These are phyloP conservation scores for Rotaria macrura DNA, from an alignment of 2,888 invertebrate species.

Conservation along the genomic window DNA sequence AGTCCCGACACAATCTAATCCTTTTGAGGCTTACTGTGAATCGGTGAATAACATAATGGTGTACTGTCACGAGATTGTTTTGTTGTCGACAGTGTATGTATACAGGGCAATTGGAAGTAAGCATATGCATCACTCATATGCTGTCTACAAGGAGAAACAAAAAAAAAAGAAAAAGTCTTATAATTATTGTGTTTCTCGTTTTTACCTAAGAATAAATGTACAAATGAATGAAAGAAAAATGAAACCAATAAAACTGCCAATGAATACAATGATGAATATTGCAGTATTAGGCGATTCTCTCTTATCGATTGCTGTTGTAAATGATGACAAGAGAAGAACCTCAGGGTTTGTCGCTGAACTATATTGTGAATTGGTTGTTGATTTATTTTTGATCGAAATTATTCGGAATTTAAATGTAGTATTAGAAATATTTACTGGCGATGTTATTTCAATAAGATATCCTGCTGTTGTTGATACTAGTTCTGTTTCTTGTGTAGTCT, in stretches of 20 bases:
- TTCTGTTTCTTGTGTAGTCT: not conserved
- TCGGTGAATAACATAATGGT: not conserved
- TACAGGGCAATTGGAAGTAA: conserved; percentile 9
- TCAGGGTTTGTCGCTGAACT: not conserved
- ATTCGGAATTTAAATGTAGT: not conserved
- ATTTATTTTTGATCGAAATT: not conserved
- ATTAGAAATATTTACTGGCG: not conserved
- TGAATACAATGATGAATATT: not conserved
- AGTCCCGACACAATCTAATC: not conserved
- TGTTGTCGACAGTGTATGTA: not conserved
- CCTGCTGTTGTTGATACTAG: not conserved
- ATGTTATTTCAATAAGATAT: not conserved
- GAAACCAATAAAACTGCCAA: not conserved
- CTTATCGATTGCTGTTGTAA: not conserved
- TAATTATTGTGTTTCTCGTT: not conserved
- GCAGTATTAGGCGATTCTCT: not conserved
- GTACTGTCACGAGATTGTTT: conserved; percentile 8
- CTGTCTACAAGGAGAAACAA: not conserved
- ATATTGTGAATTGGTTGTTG: not conserved
- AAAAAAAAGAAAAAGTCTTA: not conserved
- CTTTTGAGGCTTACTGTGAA: conserved; percentile 15
- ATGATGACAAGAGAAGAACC: not conserved
- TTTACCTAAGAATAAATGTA: not conserved
- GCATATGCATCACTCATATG: not conserved
- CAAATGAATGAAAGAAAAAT: not conserved